Evolutionary conservation across 2,797 vertebrate genomes (phyloP), one percentile per base, ranked within the genome.

Genomic region (Petrocephalus sullivani): DNA sequence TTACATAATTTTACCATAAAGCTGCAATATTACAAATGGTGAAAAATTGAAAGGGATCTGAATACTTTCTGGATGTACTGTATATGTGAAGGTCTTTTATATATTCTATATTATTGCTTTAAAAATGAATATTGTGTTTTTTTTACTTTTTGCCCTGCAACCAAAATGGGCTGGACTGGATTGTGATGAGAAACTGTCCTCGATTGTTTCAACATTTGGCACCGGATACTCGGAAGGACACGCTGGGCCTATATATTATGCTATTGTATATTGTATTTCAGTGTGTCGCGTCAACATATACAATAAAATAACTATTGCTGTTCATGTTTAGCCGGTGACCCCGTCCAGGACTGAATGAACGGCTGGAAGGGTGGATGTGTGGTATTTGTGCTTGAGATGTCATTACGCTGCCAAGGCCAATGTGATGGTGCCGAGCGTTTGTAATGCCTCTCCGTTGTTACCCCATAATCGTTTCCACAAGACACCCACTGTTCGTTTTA

Each of bases 381-480:
- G 71, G 71, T 46, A 46, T 78, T 78, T 78, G 71, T 41, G 37
- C 46, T 46, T 78, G 71, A 78, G 37, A 41, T 78, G 46, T n/a
- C 7, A 12, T 71, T 71, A 28, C 12, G 1, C 71, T 78, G 71
- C 71, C 37, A 78, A 78, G 41, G 71, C 46, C 71, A 78, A 49
- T 78, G 71, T 78, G 71, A 78, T 78, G 49, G 71, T 41, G 71
- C 71, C 46, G 37, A 49, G 71, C 14, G 71, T 78, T 46, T 78
- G 71, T n/a, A 78, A 78, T 41, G 71, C 37, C 71, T 78, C 71
- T 78, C 71, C 46, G 71, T 78, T 78, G 71, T 41, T 78, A 78
- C 37, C 14, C 37, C 2, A 78, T 78, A 78, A 78, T 78, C 71
- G 19, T 78, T 78, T 78, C 71, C 71, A 78, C 71, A 78, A 78